Percentiles rank a stretch among this genome's conserved stretches.
These are phyloP conservation scores for Drosophila melanogaster DNA, from an alignment of 1,140 invertebrate species.

Conservation along the genomic window DNA sequence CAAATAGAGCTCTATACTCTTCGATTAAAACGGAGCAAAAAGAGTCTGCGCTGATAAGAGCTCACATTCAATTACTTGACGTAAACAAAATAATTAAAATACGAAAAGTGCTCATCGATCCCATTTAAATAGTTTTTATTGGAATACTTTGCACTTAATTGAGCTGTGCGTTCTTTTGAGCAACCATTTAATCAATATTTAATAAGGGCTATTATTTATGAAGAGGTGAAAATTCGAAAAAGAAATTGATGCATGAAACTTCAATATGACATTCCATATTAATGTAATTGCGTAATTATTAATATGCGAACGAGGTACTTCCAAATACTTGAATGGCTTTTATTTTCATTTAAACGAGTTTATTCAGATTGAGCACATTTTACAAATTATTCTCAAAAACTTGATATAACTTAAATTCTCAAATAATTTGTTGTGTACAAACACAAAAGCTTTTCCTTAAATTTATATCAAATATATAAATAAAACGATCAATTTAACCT, in stretches of 20 bases:
- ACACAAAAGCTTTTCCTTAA: too few species aligned
- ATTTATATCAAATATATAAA: too few species aligned
- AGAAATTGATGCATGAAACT: not conserved
- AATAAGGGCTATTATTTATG: not conserved
- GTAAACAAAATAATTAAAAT: constrained; percentile 56
- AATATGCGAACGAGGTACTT: not conserved
- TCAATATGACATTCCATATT: not conserved
- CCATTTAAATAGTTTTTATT: constrained; percentile 27
- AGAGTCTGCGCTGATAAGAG: constrained; percentile 36
- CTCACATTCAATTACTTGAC: constrained; percentile 16
- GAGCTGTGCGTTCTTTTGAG: not conserved
- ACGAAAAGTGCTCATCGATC: constrained; percentile 11
- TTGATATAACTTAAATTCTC: not conserved
- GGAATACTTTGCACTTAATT: constrained; percentile 5
- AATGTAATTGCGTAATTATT: not conserved
- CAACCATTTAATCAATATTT: not conserved
- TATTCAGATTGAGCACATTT: not conserved
- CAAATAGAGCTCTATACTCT: constrained; percentile 4
- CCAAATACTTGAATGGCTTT: not conserved
- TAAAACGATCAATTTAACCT: too few species aligned
- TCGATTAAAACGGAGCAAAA: constrained; percentile 25
- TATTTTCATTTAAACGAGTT: not conserved
- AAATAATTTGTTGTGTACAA: not conserved
- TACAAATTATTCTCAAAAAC: not conserved
- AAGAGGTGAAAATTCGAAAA: not conserved